A percentile compares a stretch with the other conserved stretches of the same genome.
These are phyloP conservation scores for Galagoides demidoff DNA, from an alignment of 2,797 vertebrate species.

Conservation along the genomic window DNA sequence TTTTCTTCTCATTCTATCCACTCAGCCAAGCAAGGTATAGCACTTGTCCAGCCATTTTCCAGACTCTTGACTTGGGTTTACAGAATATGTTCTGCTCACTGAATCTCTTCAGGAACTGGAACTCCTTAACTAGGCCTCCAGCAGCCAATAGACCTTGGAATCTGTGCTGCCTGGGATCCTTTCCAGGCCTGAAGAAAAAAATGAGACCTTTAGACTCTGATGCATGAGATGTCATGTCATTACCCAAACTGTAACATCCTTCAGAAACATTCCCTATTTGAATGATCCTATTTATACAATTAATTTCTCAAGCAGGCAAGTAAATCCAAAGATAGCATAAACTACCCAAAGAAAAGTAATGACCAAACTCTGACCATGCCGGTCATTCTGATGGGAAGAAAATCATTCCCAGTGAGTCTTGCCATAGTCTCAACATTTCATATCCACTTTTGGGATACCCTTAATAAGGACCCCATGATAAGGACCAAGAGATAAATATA, in stretches of 20 bases:
- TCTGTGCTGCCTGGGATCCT: background rate
- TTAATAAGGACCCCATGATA: background rate
- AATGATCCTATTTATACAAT: background rate
- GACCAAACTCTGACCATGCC: background rate
- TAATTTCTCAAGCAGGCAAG: background rate
- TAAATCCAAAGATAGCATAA: background rate
- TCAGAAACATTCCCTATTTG: background rate
- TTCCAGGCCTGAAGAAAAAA: background rate
- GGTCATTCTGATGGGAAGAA: background rate
- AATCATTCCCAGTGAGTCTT: background rate
- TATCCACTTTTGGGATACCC: background rate
- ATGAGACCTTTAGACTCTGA: background rate
- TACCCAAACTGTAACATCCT: background rate
- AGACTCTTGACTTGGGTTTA: constrained; percentile 56
- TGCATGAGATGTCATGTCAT: background rate
- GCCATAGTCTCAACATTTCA: background rate
- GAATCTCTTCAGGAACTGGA: background rate
- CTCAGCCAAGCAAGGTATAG: constrained; percentile 43
- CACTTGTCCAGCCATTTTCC: background rate
- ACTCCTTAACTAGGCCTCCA: background rate
- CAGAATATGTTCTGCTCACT: constrained; percentile 20
- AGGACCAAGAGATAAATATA: background rate
- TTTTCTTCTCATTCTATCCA: constrained; percentile 56
- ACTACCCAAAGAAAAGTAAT: background rate
- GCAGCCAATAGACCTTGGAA: background rate